phyloP scores from a whole-genome alignment of 2,888 invertebrate genomes.

The Acrobasis repandana region DNA sequence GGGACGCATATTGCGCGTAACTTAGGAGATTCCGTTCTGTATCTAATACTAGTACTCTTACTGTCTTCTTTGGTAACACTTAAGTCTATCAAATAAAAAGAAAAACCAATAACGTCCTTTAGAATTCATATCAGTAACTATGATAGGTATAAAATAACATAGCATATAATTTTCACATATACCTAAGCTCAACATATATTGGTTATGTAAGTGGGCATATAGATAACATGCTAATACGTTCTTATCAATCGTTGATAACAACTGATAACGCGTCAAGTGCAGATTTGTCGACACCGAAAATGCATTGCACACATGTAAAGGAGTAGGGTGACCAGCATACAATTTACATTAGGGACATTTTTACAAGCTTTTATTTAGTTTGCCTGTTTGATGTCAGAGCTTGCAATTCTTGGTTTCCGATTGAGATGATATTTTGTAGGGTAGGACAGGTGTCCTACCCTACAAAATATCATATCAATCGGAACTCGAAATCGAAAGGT shows the following conservation, averaged over 20 bases:
- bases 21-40: no score
- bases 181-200: constrained; percentile 9
- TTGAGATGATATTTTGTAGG: no score
- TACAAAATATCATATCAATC: no score
- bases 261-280: constrained; percentile 33
- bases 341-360: background rate
- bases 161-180: background rate
- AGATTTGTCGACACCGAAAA: constrained; percentile 35
- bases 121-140: background rate
- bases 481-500: no score
- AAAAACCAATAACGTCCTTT: no score
- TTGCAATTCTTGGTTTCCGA: no score
- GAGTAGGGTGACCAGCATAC: constrained; percentile 25
- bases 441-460: no score
- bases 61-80: no score
- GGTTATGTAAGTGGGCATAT: constrained; percentile 29
- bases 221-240: constrained; percentile 36
- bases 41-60: no score
- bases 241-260: constrained; percentile 34
- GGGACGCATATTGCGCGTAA: no score
- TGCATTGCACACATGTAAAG: constrained; percentile 16
- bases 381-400: no score
- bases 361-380: background rate
- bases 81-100: no score
- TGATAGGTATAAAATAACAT: background rate